Evolutionary conservation across 2,113 vertebrate species (phyloP).

Genomic region (Cynoglossus semilaevis): DNA sequence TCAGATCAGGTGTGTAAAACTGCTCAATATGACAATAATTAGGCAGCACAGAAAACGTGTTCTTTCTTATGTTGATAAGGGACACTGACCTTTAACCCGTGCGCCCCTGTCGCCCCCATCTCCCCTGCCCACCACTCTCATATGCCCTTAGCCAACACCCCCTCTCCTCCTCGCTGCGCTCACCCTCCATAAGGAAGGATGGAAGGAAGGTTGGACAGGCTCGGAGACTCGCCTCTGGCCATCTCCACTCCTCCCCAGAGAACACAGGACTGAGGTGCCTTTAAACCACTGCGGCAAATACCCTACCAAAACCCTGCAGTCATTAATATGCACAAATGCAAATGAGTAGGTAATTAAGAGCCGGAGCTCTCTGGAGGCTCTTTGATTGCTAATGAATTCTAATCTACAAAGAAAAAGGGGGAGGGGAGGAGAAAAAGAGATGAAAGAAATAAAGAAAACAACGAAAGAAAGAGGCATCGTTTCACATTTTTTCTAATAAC

Average conservation of each 20-base stretch:
- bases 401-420: conserved; percentile 83
- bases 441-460: conserved; percentile 75
- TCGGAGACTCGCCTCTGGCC: conserved; percentile 75
- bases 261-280: conserved; percentile 77
- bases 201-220: conserved; percentile 57
- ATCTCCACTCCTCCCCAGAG: conserved; percentile 72
- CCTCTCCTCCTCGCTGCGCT: conserved; percentile 38
- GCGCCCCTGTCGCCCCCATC: conserved; percentile 48
- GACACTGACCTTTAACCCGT: conserved; percentile 74
- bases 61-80: conserved; percentile 81
- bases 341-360: conserved; percentile 87
- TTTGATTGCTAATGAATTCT: conserved; percentile 88
- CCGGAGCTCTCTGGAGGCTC: conserved; percentile 83
- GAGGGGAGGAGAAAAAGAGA: conserved; percentile 71
- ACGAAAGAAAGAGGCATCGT: conserved; percentile 56
- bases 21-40: conserved; percentile 80
- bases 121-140: conserved; percentile 31
- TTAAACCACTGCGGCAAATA: conserved; percentile 84
- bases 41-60: conserved; percentile 63
- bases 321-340: conserved; percentile 88
- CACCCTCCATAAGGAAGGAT: conserved; percentile 59
- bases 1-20: conserved; percentile 73
- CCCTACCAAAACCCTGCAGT: conserved; percentile 80
- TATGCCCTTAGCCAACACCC: conserved; percentile 50
- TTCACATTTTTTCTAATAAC: conserved; percentile 40